Evolutionary conservation across 2,888 invertebrate species (phyloP).

Genomic region (Heterodera filipjevi): DNA sequence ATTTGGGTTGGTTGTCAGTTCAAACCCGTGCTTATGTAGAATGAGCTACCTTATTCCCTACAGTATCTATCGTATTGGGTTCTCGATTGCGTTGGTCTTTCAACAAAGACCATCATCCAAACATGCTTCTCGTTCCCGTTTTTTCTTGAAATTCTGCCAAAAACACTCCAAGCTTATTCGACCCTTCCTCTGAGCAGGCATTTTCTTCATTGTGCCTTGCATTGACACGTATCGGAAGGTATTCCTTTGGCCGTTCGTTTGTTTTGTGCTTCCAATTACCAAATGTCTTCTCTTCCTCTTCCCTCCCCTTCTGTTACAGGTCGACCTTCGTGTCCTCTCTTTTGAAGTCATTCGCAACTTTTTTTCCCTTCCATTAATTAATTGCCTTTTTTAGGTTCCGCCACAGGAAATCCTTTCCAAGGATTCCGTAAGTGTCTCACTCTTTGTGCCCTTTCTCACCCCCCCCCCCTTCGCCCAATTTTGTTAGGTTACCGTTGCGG

Average conservation of each 20-base stretch:
- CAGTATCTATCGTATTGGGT: too few species aligned
- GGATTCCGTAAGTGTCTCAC: constrained; percentile 38
- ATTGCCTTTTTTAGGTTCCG: constrained; percentile 72
- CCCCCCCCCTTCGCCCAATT: not conserved
- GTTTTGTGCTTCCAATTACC: not conserved
- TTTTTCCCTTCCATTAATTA: not conserved
- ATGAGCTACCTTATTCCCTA: too few species aligned
- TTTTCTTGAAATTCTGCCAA: too few species aligned
- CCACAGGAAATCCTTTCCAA: constrained; percentile 78
- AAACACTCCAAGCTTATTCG: too few species aligned
- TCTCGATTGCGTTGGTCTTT: too few species aligned
- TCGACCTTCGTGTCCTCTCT: constrained; percentile 89
- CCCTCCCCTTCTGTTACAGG: constrained; percentile 64
- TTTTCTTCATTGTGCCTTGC: constrained; percentile 76
- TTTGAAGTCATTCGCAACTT: constrained; percentile 74
- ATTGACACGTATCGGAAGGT: constrained; percentile 48
- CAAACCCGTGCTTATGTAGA: too few species aligned
- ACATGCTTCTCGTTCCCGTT: too few species aligned
- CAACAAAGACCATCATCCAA: not conserved
- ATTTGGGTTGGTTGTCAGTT: too few species aligned
- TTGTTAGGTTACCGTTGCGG: constrained; percentile 46
- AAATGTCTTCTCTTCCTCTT: too few species aligned
- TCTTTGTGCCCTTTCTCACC: not conserved
- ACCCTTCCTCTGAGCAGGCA: constrained; percentile 36
- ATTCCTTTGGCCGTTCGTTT: not conserved